These are phyloP conservation scores for Orussus abietinus DNA, from an alignment of 1,140 invertebrate species.

Conservation along the genomic window DNA sequence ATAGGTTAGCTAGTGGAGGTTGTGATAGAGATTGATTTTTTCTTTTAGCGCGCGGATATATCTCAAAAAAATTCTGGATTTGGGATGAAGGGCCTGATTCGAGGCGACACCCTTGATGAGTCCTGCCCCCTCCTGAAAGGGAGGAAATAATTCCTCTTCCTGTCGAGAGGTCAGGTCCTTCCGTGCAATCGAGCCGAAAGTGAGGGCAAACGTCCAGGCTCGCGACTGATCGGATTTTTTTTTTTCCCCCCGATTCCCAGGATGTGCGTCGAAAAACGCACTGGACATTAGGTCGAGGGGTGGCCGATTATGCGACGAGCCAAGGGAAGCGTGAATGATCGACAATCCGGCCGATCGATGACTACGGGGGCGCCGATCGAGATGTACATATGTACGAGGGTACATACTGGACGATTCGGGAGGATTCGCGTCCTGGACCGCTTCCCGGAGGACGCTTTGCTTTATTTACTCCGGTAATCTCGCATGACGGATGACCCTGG, in stretches of 20 bases:
- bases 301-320: conserved; percentile 13
- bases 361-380: too few relatives aligned
- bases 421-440: too few relatives aligned
- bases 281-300: conserved; percentile 20
- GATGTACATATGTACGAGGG: too few relatives aligned
- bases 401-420: too few relatives aligned
- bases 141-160: conserved; percentile 38
- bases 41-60: too few relatives aligned
- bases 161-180: conserved; percentile 18
- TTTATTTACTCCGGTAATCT: conserved; percentile 44
- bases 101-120: too few relatives aligned
- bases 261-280: conserved; percentile 37
- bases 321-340: conserved; percentile 42
- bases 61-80: too few relatives aligned
- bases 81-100: too few relatives aligned
- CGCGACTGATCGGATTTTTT: conserved; percentile 14
- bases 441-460: too few relatives aligned
- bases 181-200: conserved; percentile 29
- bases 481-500: conserved; percentile 36
- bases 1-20: too few relatives aligned
- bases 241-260: conserved; percentile 8
- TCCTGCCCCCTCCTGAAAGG: too few relatives aligned
- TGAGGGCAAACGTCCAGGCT: background rate
- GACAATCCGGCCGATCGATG: conserved; percentile 25
- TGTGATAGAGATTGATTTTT: too few relatives aligned